These are phyloP conservation scores for Dolichotis patagonum DNA, from an alignment of 2,113 vertebrate species.

Conservation along the genomic window DNA sequence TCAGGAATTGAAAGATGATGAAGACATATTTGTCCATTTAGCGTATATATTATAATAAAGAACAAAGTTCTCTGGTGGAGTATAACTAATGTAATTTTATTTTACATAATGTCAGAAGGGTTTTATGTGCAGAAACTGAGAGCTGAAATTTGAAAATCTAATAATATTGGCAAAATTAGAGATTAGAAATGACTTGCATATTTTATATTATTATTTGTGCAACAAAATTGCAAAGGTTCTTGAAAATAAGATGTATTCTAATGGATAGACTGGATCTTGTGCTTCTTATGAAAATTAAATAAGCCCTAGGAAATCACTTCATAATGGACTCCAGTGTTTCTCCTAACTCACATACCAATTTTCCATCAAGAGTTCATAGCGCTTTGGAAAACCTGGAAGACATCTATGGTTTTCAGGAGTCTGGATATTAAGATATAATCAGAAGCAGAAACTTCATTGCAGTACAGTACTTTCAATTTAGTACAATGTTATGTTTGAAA, in stretches of 20 bases:
- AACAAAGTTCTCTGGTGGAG: neutral
- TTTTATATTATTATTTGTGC: neutral
- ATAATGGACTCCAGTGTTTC: neutral
- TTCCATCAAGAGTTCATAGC: neutral
- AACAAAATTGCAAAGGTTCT: neutral
- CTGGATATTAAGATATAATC: neutral
- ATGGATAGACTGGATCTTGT: neutral
- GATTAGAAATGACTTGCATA: neutral
- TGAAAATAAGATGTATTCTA: neutral
- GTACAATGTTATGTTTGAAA: neutral
- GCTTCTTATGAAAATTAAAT: neutral
- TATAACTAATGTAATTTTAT: neutral
- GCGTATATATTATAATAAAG: neutral
- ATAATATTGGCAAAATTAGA: neutral
- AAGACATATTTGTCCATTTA: neutral
- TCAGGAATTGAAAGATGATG: neutral
- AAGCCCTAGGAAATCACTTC: neutral
- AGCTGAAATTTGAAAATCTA: neutral
- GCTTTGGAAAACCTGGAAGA: neutral
- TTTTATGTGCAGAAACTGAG: neutral
- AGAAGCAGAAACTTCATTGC: neutral
- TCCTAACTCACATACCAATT: neutral
- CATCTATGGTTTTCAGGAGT: neutral
- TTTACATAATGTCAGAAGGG: neutral
- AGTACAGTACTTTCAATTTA: neutral